These are phyloP conservation scores for Campopleginae sp. DNA, from an alignment of 2,888 invertebrate species.

Conservation along the genomic window DNA sequence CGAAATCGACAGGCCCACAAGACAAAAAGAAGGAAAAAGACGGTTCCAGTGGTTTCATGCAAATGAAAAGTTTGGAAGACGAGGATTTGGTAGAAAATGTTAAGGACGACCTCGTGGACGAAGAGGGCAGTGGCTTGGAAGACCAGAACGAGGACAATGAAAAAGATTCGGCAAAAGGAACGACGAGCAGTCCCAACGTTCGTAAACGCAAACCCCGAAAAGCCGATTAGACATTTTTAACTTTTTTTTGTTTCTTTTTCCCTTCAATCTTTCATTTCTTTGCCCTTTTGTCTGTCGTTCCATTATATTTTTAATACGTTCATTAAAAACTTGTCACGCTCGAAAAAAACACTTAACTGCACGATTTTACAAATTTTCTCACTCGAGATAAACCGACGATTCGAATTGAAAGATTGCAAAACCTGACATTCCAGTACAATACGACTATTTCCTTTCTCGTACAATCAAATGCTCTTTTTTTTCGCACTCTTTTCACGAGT, in stretches of 20 bases:
- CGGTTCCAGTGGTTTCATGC: conserved; percentile 81
- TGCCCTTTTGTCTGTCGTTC: background rate
- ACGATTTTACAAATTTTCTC: conserved; percentile 49
- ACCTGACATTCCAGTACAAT: conserved; percentile 66
- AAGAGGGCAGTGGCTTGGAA: conserved; percentile 82
- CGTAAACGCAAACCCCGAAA: conserved; percentile 91
- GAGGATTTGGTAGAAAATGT: conserved; percentile 86
- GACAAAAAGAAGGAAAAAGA: conserved; percentile 80
- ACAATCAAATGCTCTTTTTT: background rate
- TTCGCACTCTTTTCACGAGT: background rate
- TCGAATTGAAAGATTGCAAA: conserved; percentile 41
- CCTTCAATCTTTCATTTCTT: conserved; percentile 17
- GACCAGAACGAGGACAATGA: conserved; percentile 84
- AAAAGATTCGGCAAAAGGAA: conserved; percentile 82
- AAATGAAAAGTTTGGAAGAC: conserved; percentile 80
- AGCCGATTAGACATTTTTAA: conserved; percentile 86
- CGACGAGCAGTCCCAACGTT: conserved; percentile 86
- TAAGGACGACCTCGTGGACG: conserved; percentile 89
- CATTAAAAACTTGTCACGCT: conserved; percentile 11
- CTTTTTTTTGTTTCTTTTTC: conserved; percentile 1
- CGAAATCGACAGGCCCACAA: conserved; percentile 86
- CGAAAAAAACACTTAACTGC: conserved; percentile 14
- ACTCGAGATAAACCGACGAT: conserved; percentile 26
- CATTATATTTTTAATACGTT: background rate
- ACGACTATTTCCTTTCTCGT: conserved; percentile 41